A percentile compares a stretch with the other conserved stretches of the same genome.
phyloP scores from a whole-genome alignment of 2,113 vertebrate genomes.

The Mormoops blainvillei region DNA sequence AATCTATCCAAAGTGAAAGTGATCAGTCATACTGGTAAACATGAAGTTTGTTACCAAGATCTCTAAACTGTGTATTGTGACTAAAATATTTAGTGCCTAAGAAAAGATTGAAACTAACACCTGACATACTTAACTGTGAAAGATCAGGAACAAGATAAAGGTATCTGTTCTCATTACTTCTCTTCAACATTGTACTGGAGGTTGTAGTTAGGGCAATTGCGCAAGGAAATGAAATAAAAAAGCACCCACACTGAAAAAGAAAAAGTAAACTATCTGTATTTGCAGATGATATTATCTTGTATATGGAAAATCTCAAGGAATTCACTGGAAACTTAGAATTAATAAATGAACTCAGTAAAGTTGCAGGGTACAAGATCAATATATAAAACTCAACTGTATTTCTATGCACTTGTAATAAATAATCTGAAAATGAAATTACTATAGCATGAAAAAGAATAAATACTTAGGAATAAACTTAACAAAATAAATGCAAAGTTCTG shows the following conservation, averaged over 20 bases:
- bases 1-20: neutral
- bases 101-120: neutral
- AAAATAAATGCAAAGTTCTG: neutral
- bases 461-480: neutral
- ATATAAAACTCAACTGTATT: neutral
- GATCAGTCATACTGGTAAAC: neutral
- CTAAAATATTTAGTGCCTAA: neutral
- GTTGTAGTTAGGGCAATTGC: neutral
- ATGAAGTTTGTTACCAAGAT: neutral
- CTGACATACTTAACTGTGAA: neutral
- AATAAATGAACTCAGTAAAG: neutral
- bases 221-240: slow-evolving; percentile 11
- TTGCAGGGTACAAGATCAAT: neutral
- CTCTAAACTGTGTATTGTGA: neutral
- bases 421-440: neutral
- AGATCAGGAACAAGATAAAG: neutral
- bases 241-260: neutral
- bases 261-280: neutral
- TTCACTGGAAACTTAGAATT: neutral
- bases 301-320: neutral
- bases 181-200: neutral
- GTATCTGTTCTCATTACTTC: neutral
- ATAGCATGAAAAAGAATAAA: neutral
- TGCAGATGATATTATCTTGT: neutral
- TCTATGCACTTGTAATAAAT: neutral